Percentiles rank a stretch among this genome's conserved stretches.
These are phyloP conservation scores for Camponotus pennsylvanicus DNA, from an alignment of 1,140 invertebrate genomes.

Conservation along the genomic window DNA sequence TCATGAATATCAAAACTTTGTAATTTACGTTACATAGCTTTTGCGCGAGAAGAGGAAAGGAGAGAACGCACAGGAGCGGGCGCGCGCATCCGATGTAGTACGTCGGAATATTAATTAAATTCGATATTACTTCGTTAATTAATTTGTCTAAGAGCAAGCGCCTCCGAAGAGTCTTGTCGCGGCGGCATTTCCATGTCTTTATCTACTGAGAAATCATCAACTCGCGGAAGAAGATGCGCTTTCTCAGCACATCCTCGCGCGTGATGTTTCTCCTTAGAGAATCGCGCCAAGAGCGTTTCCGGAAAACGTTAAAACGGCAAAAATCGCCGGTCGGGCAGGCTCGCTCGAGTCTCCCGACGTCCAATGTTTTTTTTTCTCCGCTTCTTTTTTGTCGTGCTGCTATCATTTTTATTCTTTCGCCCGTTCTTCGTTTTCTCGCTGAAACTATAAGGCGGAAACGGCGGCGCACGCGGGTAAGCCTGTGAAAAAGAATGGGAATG, in stretches of 20 bases:
- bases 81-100: constrained; percentile 41
- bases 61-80: not conserved
- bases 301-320: constrained; percentile 5
- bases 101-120: constrained; percentile 60
- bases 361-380: constrained; percentile 3
- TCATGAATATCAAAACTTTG: constrained; percentile 63
- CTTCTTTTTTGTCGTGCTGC: not conserved
- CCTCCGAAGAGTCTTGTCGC: constrained; percentile 43
- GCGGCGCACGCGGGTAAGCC: constrained; percentile 18
- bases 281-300: constrained; percentile 12
- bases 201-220: constrained; percentile 37
- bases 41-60: constrained; percentile 24
- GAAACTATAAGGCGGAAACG: constrained; percentile 56
- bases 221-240: constrained; percentile 11
- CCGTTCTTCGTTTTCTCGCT: constrained; percentile 29
- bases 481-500: constrained; percentile 48
- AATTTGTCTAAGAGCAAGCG: constrained; percentile 57
- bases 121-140: constrained; percentile 64
- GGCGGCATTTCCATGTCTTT: constrained; percentile 47
- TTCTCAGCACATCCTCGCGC: constrained; percentile 13
- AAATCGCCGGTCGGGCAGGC: constrained; percentile 18
- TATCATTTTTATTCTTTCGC: constrained; percentile 45
- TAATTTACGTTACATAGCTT: constrained; percentile 62
- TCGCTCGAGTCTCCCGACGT: constrained; percentile 18
- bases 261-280: constrained; percentile 12